Evolutionary conservation across 2,888 invertebrate species (phyloP), one percentile per base, ranked within the genome.

Genomic region (Quadroppia sp.): DNA sequence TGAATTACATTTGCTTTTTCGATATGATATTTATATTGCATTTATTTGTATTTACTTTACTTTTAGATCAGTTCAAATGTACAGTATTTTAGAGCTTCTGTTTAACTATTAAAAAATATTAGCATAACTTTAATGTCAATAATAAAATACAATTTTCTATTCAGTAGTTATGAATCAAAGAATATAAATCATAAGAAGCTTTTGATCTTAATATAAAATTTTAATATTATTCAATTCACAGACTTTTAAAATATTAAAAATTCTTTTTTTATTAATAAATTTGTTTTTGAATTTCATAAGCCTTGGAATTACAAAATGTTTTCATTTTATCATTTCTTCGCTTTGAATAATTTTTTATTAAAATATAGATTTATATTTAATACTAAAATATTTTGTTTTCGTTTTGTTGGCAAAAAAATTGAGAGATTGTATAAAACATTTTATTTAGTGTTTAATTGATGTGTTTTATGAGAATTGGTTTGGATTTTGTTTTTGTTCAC

Each of bases 1-100:
- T 61, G 61, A 61, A 25, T 61, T 61, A 61, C 30, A 30, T 32
- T 53, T 30, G 59, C 20, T 30, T 61, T 61, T 61, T 61, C 61
- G 36, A 36, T 59, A 3, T 32, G 4, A 30, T 36, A 36, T 20
- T n/a, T 61, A 32, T 61, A 36, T 61, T 61, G 20, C 61, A 4
- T 61, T 32, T 61, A 36, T n/a, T n/a, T n/a, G n/a, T 36, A 61
- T 61, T 28, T 30, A 56, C n/a, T 30, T 53, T 53, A 1, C 25
- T 53, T 53, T 53, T n/a, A n/a, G n/a, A n/a, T n/a, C n/a, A n/a
- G n/a, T n/a, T n/a, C n/a, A n/a, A n/a, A n/a, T n/a, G n/a, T n/a
- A n/a, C n/a, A n/a, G n/a, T n/a, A n/a, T n/a, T n/a, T n/a, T n/a
- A 25, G 25, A 25, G 23, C n/a, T 9, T 13, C 11, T 53, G 53